phyloP scores from a whole-genome alignment of 2,113 vertebrate genomes.

The Microtus ochrogaster region DNA sequence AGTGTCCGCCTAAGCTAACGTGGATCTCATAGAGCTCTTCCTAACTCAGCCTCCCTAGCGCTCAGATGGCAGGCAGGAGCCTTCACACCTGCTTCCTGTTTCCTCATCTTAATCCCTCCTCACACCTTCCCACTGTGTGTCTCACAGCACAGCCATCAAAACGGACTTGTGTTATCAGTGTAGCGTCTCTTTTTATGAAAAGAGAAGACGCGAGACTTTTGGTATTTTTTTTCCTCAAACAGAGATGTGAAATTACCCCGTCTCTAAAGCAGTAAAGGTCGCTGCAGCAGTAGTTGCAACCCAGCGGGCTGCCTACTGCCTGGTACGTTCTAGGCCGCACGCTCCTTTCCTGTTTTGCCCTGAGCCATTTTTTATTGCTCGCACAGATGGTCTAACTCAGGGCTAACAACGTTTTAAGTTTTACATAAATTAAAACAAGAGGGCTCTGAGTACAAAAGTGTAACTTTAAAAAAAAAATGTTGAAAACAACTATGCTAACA shows the following conservation, averaged over 20 bases:
- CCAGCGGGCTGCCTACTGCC: slow-evolving; percentile 80
- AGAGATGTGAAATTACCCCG: slow-evolving; percentile 82
- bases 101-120: background rate
- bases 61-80: background rate
- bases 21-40: background rate
- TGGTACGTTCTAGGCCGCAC: slow-evolving; percentile 85
- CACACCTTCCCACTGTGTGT: background rate
- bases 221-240: slow-evolving; percentile 68
- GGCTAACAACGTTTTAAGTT: slow-evolving; percentile 89
- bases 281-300: slow-evolving; percentile 83
- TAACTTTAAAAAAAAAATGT: slow-evolving; percentile 62
- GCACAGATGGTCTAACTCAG: slow-evolving; percentile 91
- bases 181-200: slow-evolving; percentile 11
- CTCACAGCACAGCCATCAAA: background rate
- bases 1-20: too few relatives aligned
- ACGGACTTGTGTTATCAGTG: background rate
- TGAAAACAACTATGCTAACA: slow-evolving; percentile 67
- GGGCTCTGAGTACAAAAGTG: slow-evolving; percentile 84
- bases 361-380: slow-evolving; percentile 88
- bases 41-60: background rate
- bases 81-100: background rate
- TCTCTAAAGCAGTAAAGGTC: slow-evolving; percentile 85
- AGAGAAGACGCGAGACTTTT: slow-evolving; percentile 51
- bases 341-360: slow-evolving; percentile 87
- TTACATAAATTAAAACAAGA: slow-evolving; percentile 89